Base-by-base conservation (phyloP, 1,140 invertebrate genomes). In the roundworm (Caenorhabditis elegans) region DNA sequence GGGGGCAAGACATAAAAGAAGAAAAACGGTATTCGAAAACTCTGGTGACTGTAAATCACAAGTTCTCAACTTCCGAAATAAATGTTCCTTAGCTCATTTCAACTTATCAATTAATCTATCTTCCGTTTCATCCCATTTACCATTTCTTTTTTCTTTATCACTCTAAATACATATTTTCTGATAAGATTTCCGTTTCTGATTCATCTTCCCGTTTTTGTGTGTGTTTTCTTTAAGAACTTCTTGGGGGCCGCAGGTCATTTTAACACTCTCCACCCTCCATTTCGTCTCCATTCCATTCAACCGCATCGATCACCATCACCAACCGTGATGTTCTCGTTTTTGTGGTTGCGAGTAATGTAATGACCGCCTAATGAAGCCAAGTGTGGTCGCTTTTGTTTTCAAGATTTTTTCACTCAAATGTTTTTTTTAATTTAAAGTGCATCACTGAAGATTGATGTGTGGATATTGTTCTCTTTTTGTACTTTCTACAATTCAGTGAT, bases 221-320 rank as follows among this genome's bases (percentile, higher is more conserved):
- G 34, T 70, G 34, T 39, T 70, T 70, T 70, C 53, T 70, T 70
- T 70, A 70, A 70, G 60, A 70, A 70, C 60, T 34, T 39, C 34
- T 39, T 36, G 19, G 60, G n/a, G 60, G 34, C 60, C 60, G 31
- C 31, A 70, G 31, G 60, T 70, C 60, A 70, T 70, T 70, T 70
- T 70, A 43, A 70, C 31, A 70, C 60, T 70, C 60, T 70, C 60
- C 60, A 70, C 60, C 34, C 34, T 70, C 60, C 17, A 43, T 70
- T 36, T 55, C 19, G n/a, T 11, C 26, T 70, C 60, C 60, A 70
- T 70, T 70, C 28, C 53, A 60, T 70, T 70, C 11, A 22, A 39
- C 34, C 60, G 31, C 31, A 70, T 70, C 60, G 17, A 22, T 34
- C 34, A 39, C 60, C 31, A 39, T 22, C 60, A 19, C 19, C 26